Evolutionary conservation across 2,888 invertebrate species (phyloP).

Genomic region (Heteropelma amictum): DNA sequence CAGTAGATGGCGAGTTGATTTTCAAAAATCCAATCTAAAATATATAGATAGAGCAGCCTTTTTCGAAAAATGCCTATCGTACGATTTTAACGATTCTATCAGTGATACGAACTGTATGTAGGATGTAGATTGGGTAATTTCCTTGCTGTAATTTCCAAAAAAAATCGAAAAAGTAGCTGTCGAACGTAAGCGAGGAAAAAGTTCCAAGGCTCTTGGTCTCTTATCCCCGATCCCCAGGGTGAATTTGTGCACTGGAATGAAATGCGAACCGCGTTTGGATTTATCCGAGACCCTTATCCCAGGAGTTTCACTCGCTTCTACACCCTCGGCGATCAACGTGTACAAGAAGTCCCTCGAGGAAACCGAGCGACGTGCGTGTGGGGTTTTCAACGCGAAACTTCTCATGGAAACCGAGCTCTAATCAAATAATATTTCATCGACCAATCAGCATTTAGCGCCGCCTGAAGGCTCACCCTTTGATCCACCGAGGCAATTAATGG

Average conservation of each 20-base stretch:
- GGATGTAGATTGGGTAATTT: too few species aligned
- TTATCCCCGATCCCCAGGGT: constrained; percentile 17
- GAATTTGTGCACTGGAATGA: constrained; percentile 2
- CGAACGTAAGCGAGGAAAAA: too few species aligned
- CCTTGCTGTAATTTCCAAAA: not conserved
- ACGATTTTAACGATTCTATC: too few species aligned
- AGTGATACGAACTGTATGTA: too few species aligned
- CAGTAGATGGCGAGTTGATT: too few species aligned
- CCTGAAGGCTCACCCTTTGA: too few species aligned
- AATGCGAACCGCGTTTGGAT: constrained; percentile 32
- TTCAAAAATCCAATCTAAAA: too few species aligned
- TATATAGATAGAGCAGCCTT: too few species aligned
- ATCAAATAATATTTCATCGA: too few species aligned
- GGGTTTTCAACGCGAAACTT: not conserved
- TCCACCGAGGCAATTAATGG: too few species aligned
- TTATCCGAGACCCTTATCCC: constrained; percentile 15
- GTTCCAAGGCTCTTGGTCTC: not conserved
- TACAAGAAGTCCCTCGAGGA: constrained; percentile 36
- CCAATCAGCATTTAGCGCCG: too few species aligned
- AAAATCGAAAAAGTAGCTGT: not conserved
- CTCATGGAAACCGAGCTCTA: not conserved
- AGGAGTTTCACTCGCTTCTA: constrained; percentile 15
- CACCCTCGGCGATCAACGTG: constrained; percentile 44
- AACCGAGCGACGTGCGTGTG: not conserved
- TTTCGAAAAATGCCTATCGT: too few species aligned